These are phyloP conservation scores for Zonitis immaculata DNA, from an alignment of 2,888 invertebrate species.

Conservation along the genomic window DNA sequence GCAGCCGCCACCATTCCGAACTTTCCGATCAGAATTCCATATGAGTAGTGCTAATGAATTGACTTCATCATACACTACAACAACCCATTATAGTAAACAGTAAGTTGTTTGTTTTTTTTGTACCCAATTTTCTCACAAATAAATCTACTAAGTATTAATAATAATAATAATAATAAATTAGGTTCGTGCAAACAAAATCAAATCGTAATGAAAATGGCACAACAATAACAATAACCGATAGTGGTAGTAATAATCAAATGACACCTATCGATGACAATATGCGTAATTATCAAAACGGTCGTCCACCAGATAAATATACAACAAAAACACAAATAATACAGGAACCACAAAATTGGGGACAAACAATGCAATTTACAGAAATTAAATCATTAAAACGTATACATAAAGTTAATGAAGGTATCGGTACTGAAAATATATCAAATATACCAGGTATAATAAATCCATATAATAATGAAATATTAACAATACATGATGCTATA, in stretches of 20 bases:
- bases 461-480: constrained; percentile 77
- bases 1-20: constrained; percentile 67
- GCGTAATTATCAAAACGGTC: constrained; percentile 39
- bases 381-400: constrained; percentile 71
- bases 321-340: constrained; percentile 54
- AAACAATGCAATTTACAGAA: constrained; percentile 65
- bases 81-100: constrained; percentile 60
- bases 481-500: constrained; percentile 91
- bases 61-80: constrained; percentile 57
- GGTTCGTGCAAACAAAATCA: constrained; percentile 34
- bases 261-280: constrained; percentile 28
- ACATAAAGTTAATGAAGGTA: constrained; percentile 67
- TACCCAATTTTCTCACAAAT: too few relatives aligned
- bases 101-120: constrained; percentile 50
- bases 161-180: constrained; percentile 12
- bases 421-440: constrained; percentile 62
- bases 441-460: constrained; percentile 80
- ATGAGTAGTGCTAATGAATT: constrained; percentile 63
- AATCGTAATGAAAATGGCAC: constrained; percentile 42
- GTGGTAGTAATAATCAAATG: constrained; percentile 26
- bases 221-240: constrained; percentile 35
- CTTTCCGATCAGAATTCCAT: constrained; percentile 80
- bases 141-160: too few relatives aligned
- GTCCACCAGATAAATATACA: constrained; percentile 50
- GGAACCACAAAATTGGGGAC: constrained; percentile 47